These are phyloP conservation scores for Adelosebastes latens DNA, from an alignment of 2,797 vertebrate species.

Conservation along the genomic window DNA sequence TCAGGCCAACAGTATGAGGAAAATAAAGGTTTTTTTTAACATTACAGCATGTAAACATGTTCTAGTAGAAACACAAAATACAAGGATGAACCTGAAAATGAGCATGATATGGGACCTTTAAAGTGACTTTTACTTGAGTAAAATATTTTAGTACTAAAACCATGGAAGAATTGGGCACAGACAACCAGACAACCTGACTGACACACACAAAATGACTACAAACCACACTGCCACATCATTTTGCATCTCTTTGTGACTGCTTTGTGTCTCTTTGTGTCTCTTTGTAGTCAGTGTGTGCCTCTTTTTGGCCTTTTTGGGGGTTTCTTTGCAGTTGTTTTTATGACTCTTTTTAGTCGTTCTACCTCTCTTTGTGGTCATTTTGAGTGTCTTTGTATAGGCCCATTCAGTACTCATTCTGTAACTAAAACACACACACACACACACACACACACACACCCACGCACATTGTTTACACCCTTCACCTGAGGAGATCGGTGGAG, in stretches of 20 bases:
- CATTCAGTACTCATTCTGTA: background rate
- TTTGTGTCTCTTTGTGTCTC: background rate
- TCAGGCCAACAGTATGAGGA: too few relatives aligned
- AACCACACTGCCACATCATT: too few relatives aligned
- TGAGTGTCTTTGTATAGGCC: background rate
- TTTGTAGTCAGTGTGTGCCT: background rate
- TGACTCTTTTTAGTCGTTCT: background rate
- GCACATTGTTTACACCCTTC: constrained; percentile 1
- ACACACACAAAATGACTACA: background rate
- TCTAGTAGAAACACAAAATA: too few relatives aligned
- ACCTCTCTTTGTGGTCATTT: background rate
- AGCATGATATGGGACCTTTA: too few relatives aligned
- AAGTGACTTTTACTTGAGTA: too few relatives aligned
- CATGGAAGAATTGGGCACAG: too few relatives aligned
- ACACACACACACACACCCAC: background rate
- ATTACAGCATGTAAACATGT: too few relatives aligned
- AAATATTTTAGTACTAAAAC: too few relatives aligned
- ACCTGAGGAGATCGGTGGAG: background rate
- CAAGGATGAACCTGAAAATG: too few relatives aligned
- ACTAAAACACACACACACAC: background rate
- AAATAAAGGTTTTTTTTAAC: too few relatives aligned
- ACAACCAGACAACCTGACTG: background rate
- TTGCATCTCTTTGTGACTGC: background rate
- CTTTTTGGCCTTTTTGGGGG: background rate
- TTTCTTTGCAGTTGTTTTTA: background rate